These are phyloP conservation scores for Vimba vimba DNA, from an alignment of 2,113 vertebrate genomes.

Conservation along the genomic window DNA sequence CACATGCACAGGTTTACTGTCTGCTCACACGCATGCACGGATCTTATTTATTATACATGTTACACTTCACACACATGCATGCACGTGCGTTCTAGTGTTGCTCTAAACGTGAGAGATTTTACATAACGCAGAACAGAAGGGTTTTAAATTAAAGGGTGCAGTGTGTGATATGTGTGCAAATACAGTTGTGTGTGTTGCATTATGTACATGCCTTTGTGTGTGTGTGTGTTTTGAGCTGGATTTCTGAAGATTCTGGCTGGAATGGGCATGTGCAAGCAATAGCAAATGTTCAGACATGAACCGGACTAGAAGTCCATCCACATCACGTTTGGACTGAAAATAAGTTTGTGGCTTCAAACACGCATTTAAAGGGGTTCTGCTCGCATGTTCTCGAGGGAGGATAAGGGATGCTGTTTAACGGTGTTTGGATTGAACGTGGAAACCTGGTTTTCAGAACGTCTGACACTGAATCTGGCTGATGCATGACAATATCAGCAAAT, in stretches of 20 bases:
- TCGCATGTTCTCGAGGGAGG: background rate
- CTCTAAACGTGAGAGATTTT: background rate
- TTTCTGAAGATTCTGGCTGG: background rate
- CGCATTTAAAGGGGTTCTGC: background rate
- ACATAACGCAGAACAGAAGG: background rate
- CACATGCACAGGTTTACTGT: no score
- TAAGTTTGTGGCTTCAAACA: background rate
- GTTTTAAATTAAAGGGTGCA: background rate
- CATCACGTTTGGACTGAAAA: background rate
- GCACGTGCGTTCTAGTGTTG: background rate
- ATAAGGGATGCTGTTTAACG: background rate
- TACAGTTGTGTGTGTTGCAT: background rate
- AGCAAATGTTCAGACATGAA: background rate
- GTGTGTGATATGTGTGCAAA: background rate
- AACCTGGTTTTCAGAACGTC: background rate
- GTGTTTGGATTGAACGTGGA: background rate
- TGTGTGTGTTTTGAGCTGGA: background rate
- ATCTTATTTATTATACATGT: background rate
- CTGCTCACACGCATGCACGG: background rate
- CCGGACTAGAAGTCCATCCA: background rate
- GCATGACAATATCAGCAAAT: background rate
- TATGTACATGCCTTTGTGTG: background rate
- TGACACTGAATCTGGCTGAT: background rate
- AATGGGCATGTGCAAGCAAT: background rate
- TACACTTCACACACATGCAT: background rate